Conservation (phyloP, 2,797 vertebrate genomes). For the Phataginus tricuspis region DNA sequence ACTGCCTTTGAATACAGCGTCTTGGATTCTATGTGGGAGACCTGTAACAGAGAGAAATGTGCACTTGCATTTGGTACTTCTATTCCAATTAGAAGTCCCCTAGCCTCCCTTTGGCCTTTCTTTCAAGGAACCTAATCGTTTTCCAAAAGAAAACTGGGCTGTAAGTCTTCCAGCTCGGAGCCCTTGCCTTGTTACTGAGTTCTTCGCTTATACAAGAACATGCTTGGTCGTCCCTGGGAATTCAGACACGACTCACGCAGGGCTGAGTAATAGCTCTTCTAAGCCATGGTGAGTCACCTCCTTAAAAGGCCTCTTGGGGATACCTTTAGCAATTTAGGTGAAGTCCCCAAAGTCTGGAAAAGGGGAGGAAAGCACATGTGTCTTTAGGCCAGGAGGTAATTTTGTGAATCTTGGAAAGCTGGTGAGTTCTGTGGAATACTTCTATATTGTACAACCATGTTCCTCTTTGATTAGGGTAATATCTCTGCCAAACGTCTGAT, state of each 20-base stretch:
- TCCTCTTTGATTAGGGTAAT: conserved; percentile 40
- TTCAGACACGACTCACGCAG: background rate
- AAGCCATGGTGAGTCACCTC: background rate
- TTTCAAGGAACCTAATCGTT: background rate
- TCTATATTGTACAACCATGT: conserved; percentile 32
- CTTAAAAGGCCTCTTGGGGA: background rate
- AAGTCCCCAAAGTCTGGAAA: background rate
- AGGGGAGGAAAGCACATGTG: background rate
- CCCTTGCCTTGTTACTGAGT: background rate
- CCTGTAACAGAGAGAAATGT: background rate
- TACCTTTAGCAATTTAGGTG: background rate
- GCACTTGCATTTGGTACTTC: background rate
- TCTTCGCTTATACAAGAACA: background rate
- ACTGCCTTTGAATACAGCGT: background rate
- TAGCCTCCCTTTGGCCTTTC: background rate
- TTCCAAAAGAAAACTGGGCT: background rate
- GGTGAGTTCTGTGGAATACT: conserved; percentile 56
- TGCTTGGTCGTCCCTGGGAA: background rate
- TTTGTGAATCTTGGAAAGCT: conserved; percentile 55
- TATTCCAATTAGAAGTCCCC: background rate
- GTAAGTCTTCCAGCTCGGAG: background rate
- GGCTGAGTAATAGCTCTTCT: background rate
- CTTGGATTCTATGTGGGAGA: background rate
- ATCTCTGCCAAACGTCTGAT: conserved; percentile 41
- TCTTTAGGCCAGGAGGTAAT: conserved; percentile 29